Percentiles rank a stretch among this genome's conserved stretches.
phyloP scores from a whole-genome alignment of 2,888 invertebrate genomes.

The Argynnis bischoffii region DNA sequence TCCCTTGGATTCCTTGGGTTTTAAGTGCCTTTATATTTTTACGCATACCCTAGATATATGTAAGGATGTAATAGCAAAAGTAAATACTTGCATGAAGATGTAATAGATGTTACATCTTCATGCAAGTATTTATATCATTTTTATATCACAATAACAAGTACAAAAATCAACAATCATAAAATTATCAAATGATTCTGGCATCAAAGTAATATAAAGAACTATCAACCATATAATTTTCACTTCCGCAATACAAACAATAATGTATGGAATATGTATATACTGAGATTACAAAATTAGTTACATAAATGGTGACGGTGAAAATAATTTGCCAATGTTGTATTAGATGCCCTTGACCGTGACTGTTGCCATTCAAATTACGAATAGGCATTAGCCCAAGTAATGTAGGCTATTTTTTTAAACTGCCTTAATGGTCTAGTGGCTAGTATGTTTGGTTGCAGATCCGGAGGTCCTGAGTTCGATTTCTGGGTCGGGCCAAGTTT shows the following conservation, averaged over 20 bases:
- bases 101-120: too few relatives aligned
- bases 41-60: too few relatives aligned
- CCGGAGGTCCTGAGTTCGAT: too few relatives aligned
- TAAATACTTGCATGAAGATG: too few relatives aligned
- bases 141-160: neutral
- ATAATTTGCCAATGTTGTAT: neutral
- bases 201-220: neutral
- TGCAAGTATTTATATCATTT: too few relatives aligned
- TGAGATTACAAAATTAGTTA: neutral
- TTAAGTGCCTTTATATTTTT: too few relatives aligned
- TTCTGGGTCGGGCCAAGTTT: too few relatives aligned
- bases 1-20: too few relatives aligned
- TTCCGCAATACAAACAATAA: slow-evolving; percentile 11
- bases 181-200: neutral
- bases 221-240: slow-evolving; percentile 11
- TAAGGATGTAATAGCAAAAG: too few relatives aligned
- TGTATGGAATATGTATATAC: slow-evolving; percentile 12
- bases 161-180: neutral
- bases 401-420: too few relatives aligned
- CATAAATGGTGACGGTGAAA: neutral
- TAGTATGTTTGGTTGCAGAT: too few relatives aligned
- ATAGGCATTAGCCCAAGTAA: too few relatives aligned
- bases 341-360: slow-evolving; percentile 15
- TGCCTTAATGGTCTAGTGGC: neutral
- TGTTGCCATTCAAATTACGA: neutral